Evolutionary conservation across 2,113 vertebrate genomes (phyloP).

Genomic region (Glaucomys volans): DNA sequence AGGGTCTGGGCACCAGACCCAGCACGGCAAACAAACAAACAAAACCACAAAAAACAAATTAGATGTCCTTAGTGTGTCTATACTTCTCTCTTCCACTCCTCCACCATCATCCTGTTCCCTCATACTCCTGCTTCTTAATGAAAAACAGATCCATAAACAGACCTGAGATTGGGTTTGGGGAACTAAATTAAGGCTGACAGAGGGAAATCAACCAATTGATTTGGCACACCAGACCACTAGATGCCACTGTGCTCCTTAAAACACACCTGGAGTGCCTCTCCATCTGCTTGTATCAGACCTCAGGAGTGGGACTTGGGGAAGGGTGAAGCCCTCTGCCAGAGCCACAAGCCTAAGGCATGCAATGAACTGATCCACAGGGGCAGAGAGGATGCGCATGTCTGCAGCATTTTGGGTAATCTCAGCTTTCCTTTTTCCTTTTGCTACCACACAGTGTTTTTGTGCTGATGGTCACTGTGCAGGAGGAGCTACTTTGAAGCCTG

Average conservation of each 20-base stretch:
- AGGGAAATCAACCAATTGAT: not conserved
- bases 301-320: not conserved
- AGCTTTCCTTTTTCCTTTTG: constrained; percentile 39
- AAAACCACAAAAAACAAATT: no score
- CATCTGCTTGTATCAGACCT: fast-evolving
- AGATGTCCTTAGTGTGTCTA: not conserved
- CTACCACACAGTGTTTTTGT: not conserved
- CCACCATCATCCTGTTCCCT: not conserved
- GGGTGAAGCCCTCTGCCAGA: constrained; percentile 39
- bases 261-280: not conserved
- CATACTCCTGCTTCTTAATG: not conserved
- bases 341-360: not conserved
- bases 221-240: constrained; percentile 75
- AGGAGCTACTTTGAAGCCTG: not conserved
- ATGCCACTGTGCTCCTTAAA: constrained; percentile 78
- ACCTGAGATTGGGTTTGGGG: not conserved
- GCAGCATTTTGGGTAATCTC: not conserved
- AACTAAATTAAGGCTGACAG: not conserved
- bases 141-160: constrained; percentile 5
- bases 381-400: not conserved
- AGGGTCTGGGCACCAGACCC: not conserved
- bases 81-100: not conserved
- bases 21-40: not conserved
- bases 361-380: not conserved
- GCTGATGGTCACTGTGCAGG: not conserved